These are phyloP conservation scores for Progne subis DNA, from an alignment of 2,113 vertebrate species.

Conservation along the genomic window DNA sequence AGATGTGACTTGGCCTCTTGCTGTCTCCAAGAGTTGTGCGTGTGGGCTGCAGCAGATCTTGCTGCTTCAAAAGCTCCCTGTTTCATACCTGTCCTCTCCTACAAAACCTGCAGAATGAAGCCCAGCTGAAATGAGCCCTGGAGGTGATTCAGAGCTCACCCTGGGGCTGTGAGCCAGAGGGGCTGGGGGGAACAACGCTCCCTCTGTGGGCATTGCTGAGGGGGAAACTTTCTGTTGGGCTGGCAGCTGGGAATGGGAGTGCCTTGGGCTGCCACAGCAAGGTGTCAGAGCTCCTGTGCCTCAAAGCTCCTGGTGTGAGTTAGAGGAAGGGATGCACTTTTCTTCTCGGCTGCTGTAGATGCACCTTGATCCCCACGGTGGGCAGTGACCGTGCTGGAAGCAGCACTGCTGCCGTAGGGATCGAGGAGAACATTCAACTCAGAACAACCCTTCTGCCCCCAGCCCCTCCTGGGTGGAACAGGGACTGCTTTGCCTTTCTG, in stretches of 20 bases:
- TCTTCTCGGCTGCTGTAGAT: background rate
- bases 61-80: background rate
- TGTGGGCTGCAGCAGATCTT: background rate
- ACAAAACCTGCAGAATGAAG: background rate
- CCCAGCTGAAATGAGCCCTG: background rate
- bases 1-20: background rate
- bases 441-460: background rate
- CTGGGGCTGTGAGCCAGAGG: background rate
- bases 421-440: background rate
- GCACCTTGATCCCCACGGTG: rapidly evolving
- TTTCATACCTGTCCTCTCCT: background rate
- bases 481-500: background rate
- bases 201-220: rapidly evolving
- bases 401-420: background rate
- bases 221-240: background rate
- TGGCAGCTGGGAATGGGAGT: background rate
- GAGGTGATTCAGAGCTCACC: background rate
- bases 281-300: background rate
- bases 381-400: background rate
- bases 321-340: background rate
- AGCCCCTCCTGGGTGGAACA: background rate
- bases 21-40: background rate
- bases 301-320: background rate
- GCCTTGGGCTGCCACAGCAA: background rate
- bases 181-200: rapidly evolving